Conservation (phyloP, 2,797 vertebrate genomes). For the Neomorphus geoffroyi region DNA sequence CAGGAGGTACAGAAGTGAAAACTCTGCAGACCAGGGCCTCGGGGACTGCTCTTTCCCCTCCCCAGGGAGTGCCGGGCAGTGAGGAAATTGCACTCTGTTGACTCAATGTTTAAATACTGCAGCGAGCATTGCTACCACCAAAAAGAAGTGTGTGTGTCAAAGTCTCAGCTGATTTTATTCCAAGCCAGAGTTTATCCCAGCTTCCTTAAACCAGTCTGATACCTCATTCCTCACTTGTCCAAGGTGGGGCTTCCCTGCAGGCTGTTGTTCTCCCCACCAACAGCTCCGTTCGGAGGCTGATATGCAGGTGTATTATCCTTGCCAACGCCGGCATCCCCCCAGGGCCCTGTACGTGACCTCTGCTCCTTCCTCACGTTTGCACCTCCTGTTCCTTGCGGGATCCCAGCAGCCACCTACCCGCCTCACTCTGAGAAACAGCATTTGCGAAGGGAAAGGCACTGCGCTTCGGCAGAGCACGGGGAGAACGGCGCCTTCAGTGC, state of each 20-base stretch:
- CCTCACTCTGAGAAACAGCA: background rate
- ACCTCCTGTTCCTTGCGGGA: background rate
- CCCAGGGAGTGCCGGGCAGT: background rate
- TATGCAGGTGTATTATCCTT: rapidly evolving
- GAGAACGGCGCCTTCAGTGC: background rate
- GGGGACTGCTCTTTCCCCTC: background rate
- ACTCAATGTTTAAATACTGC: background rate
- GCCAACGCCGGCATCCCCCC: background rate
- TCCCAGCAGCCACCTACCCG: background rate
- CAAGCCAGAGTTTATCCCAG: background rate
- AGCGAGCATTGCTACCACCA: background rate
- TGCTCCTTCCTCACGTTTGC: background rate
- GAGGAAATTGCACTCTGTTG: background rate
- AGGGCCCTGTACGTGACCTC: background rate
- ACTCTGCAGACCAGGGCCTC: background rate
- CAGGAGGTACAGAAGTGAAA: background rate
- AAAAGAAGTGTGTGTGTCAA: rapidly evolving
- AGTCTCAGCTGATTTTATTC: background rate
- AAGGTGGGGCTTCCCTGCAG: background rate
- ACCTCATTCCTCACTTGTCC: background rate
- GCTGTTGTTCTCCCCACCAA: background rate
- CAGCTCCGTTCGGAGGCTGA: background rate
- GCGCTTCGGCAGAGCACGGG: background rate
- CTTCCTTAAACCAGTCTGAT: background rate
- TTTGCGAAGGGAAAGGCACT: background rate